Percentiles rank a stretch among this genome's conserved stretches.
Evolutionary conservation across 2,888 invertebrate species (phyloP).

Genomic region (Euplagia quadripunctaria): DNA sequence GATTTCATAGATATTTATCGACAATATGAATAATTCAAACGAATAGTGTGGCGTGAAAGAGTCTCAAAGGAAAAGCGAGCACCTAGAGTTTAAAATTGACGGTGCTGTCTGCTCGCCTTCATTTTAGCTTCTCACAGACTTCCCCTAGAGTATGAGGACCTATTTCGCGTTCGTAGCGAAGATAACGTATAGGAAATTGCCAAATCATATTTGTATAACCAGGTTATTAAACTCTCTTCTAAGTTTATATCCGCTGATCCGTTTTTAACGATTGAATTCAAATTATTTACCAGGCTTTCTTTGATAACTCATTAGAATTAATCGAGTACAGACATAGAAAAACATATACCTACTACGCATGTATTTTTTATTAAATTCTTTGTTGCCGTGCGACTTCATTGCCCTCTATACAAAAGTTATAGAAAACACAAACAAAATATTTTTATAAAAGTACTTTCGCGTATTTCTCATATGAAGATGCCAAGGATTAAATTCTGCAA

Average conservation of each 20-base stretch:
- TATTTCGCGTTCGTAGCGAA: conserved; percentile 1
- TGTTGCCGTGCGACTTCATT: too few species aligned
- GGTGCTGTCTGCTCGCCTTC: conserved; percentile 56
- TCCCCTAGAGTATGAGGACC: conserved; percentile 20
- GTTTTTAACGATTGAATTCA: background rate
- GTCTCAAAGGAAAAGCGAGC: conserved; percentile 80
- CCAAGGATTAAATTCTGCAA: conserved; percentile 8
- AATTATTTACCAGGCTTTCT: background rate
- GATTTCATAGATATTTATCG: conserved; percentile 77
- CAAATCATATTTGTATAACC: background rate
- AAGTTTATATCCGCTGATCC: background rate
- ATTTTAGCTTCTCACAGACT: conserved; percentile 33
- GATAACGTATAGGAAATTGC: background rate
- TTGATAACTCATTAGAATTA: background rate
- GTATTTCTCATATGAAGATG: background rate
- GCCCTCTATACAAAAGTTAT: background rate
- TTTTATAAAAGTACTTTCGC: background rate
- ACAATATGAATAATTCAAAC: conserved; percentile 81
- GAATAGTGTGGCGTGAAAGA: conserved; percentile 74
- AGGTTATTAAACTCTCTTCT: background rate
- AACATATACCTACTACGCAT: too few species aligned
- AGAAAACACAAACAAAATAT: background rate
- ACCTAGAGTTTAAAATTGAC: conserved; percentile 78
- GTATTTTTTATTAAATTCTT: too few species aligned
- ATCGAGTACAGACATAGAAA: background rate